phyloP scores from a whole-genome alignment of 2,888 invertebrate genomes.

The Eledone cirrhosa region DNA sequence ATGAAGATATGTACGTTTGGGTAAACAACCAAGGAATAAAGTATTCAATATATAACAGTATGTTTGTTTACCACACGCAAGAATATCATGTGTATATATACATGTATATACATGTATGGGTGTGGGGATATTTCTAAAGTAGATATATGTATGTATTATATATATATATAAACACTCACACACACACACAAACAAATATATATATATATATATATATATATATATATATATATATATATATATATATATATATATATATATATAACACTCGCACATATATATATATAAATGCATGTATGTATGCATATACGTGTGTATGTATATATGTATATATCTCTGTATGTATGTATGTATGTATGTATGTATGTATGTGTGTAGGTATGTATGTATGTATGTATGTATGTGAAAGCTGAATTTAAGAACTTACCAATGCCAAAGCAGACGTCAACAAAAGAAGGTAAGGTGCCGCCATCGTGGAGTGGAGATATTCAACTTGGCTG shows the following conservation, averaged over 20 bases:
- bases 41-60: too few relatives aligned
- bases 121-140: not conserved
- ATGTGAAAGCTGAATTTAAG: too few relatives aligned
- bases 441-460: too few relatives aligned
- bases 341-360: not conserved
- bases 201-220: not conserved
- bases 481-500: too few relatives aligned
- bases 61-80: too few relatives aligned
- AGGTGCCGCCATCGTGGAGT: too few relatives aligned
- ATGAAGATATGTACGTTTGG: too few relatives aligned
- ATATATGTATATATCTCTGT: not conserved
- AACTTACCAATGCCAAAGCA: too few relatives aligned
- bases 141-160: not conserved
- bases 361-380: not conserved
- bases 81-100: too few relatives aligned
- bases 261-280: not conserved
- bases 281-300: not conserved
- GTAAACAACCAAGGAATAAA: too few relatives aligned
- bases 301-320: not conserved
- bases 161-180: not conserved
- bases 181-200: not conserved
- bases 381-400: not conserved
- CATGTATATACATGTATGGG: not conserved
- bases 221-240: not conserved
- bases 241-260: conserved; percentile 7